Evolutionary conservation across 2,113 vertebrate genomes (phyloP), one percentile per base, ranked within the genome.

Genomic region (Carassius carassius): DNA sequence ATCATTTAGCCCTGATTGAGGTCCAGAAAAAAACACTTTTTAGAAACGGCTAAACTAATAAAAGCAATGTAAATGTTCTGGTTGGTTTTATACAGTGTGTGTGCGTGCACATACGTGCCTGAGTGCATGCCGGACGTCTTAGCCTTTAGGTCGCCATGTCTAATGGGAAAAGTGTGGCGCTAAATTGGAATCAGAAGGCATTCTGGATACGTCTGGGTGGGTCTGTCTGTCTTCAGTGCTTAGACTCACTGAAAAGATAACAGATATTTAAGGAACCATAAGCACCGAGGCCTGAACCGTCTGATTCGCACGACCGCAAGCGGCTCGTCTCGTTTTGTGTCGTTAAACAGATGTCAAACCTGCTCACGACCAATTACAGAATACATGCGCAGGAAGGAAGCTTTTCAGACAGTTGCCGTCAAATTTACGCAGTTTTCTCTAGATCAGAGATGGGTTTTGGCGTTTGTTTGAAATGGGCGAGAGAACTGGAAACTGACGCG

Each of bases 301-400:
- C 76, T 74, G 75, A 75, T 74, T 75, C 13, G 23, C 19, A 67
- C n/a, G 29, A 75, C 74, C 75, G 51, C 78, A 41, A 76, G 73
- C 10, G 76, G 17, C 65, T 35, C 19, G 54, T 78, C 81, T 78
- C 70, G 81, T 60, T 83, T 86, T 86, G 76, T 85, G 75, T 65
- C 37, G 78, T 87, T 85, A 86, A 84, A 25, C 76, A 56, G 13
- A 25, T 88, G 85, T 81, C 86, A 86, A 85, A 87, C 82, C 77
- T 14, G 13, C 37, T 85, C 73, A 70, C n/a, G 7, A 56, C 65
- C 47, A 80, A 81, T 70, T 63, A 23, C 37, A 2, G 7, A 25
- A 60, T 74, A 47, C 21, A 72, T 37, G 47, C 58, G 25, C 1
- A 9, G 37, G 51, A 58, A 35, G 32, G 67, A 77, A 80, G n/a